These are phyloP conservation scores for Styela plicata DNA, from an alignment of 23 tunicate genomes.

Conservation along the genomic window DNA sequence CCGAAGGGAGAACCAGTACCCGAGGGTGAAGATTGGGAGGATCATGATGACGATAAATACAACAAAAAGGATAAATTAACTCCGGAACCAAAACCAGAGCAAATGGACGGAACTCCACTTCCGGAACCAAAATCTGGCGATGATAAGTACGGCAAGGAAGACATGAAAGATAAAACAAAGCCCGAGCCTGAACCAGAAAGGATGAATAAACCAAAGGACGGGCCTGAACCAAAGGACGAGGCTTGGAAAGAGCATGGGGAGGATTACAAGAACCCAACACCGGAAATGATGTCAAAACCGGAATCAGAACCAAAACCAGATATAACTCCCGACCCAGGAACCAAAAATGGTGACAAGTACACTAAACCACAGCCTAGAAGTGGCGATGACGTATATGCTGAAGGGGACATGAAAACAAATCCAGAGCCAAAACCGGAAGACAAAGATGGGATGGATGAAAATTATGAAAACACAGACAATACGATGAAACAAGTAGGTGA, in stretches of 20 bases:
- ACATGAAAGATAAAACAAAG: too few species aligned
- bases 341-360: neutral
- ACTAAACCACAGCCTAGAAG: neutral
- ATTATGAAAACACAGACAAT: neutral
- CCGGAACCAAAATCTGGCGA: too few species aligned
- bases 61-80: neutral
- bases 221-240: neutral
- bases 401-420: neutral
- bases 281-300: too few species aligned
- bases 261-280: neutral
- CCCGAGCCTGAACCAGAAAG: constrained; percentile 3
- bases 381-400: neutral
- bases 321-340: neutral
- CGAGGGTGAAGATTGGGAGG: too few species aligned
- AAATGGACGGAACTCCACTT: too few species aligned
- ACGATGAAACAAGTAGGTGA: neutral
- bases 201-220: neutral
- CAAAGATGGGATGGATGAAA: neutral
- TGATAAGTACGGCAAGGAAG: too few species aligned
- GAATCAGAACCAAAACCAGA: neutral
- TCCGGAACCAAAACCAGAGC: neutral
- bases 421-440: neutral
- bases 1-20: too few species aligned
- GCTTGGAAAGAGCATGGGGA: constrained; percentile 8
- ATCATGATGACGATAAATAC: too few species aligned